A percentile compares a stretch with the other conserved stretches of the same genome.
Evolutionary conservation across 2,113 vertebrate genomes (phyloP).

Genomic region (Microcebus griseorufus): DNA sequence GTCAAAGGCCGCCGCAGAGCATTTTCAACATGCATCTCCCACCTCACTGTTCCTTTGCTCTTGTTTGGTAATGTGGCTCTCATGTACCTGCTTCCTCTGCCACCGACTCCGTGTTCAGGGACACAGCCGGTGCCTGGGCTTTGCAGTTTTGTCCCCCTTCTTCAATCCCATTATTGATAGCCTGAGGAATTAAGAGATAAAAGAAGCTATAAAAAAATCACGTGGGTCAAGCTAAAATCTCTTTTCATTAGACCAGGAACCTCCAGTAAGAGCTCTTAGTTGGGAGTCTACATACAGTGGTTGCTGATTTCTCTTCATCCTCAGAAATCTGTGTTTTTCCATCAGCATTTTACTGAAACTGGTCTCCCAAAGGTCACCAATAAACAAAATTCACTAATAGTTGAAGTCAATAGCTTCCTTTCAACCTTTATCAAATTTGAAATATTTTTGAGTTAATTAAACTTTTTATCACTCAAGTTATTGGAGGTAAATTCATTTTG

Average conservation of each 20-base stretch:
- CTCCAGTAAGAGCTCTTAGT: background rate
- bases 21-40: conserved; percentile 61
- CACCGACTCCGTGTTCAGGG: conserved; percentile 63
- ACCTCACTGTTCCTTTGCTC: conserved; percentile 61
- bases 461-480: background rate
- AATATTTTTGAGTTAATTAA: background rate
- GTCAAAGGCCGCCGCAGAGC: conserved; percentile 30
- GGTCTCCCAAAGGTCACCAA: background rate
- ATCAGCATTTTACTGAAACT: background rate
- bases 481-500: background rate
- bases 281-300: background rate
- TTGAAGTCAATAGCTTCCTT: background rate
- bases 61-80: conserved; percentile 58
- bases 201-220: conserved; percentile 60
- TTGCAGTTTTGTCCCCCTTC: conserved; percentile 58
- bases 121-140: conserved; percentile 54
- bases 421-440: background rate
- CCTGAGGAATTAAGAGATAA: conserved; percentile 71
- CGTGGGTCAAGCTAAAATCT: background rate
- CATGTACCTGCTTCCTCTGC: conserved; percentile 63
- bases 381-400: background rate
- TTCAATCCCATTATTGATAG: conserved; percentile 73
- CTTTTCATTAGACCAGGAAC: background rate
- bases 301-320: background rate
- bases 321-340: background rate